A percentile compares a stretch with the other conserved stretches of the same genome.
Evolutionary conservation across 2,888 invertebrate species (phyloP).

Genomic region (Ichneumon xanthorius): DNA sequence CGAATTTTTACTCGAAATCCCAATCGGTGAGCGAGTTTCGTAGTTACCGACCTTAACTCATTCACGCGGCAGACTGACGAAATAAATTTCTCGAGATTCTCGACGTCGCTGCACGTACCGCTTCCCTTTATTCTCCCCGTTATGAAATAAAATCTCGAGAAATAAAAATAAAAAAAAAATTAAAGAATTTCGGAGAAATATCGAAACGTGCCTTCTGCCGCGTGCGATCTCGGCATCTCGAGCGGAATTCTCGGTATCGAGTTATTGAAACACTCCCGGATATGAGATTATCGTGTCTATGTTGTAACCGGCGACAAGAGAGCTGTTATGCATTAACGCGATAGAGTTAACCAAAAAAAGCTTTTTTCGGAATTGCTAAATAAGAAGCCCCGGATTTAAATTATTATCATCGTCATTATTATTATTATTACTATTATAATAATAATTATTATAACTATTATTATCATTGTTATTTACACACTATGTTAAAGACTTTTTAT

Average conservation of each 20-base stretch:
- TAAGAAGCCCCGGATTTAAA: neutral
- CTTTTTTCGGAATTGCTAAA: neutral
- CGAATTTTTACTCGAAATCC: neutral
- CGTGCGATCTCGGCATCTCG: constrained; percentile 27
- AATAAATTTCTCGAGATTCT: neutral
- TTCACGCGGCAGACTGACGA: neutral
- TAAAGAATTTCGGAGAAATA: neutral
- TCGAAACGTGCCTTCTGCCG: neutral
- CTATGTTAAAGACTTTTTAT: neutral
- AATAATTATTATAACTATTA: neutral
- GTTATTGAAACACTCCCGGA: constrained; percentile 21
- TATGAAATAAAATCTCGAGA: neutral
- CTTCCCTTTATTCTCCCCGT: neutral
- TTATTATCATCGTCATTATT: neutral
- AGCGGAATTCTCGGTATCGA: constrained; percentile 16
- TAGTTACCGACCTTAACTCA: neutral
- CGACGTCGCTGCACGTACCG: neutral
- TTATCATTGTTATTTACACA: neutral
- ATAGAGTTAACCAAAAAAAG: neutral
- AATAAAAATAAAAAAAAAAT: neutral
- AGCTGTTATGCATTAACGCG: neutral
- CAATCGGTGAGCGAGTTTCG: neutral
- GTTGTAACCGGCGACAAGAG: constrained; percentile 1
- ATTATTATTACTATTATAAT: neutral
- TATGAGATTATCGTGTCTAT: neutral